Conservation (phyloP, 2,888 invertebrate genomes). For the Miltochrista miniata region DNA sequence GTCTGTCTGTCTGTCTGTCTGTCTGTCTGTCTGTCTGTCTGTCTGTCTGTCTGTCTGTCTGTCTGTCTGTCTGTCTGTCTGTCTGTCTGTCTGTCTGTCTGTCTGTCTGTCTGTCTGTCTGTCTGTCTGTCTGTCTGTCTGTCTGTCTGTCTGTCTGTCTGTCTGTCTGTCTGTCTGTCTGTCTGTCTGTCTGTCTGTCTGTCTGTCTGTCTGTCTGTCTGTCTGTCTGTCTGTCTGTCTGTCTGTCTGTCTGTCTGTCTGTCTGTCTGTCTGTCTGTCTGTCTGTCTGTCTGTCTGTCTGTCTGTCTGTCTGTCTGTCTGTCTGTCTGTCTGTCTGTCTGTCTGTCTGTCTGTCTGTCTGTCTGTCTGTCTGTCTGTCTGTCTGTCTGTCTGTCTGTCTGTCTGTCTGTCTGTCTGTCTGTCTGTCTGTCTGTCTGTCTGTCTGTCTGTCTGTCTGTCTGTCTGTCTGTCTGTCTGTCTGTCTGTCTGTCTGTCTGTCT, state of each 20-base stretch:
- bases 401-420: slow-evolving; percentile 32
- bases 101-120: slow-evolving; percentile 28
- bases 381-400: slow-evolving; percentile 28
- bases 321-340: slow-evolving; percentile 31
- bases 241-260: slow-evolving; percentile 28
- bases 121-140: slow-evolving; percentile 32
- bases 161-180: slow-evolving; percentile 31
- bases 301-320: slow-evolving; percentile 30
- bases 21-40: slow-evolving; percentile 8
- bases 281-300: slow-evolving; percentile 30
- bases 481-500: slow-evolving; percentile 31
- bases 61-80: slow-evolving; percentile 33
- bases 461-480: slow-evolving; percentile 29
- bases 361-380: slow-evolving; percentile 29
- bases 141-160: slow-evolving; percentile 32
- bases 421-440: slow-evolving; percentile 31
- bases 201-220: slow-evolving; percentile 32
- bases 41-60: slow-evolving; percentile 31
- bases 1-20: slow-evolving; percentile 1
- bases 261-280: slow-evolving; percentile 31
- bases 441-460: slow-evolving; percentile 31
- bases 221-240: slow-evolving; percentile 29
- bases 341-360: slow-evolving; percentile 32
- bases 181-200: slow-evolving; percentile 31
- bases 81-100: slow-evolving; percentile 30